phyloP scores from a whole-genome alignment of 2,888 invertebrate genomes.

The Argyresthia albistria region DNA sequence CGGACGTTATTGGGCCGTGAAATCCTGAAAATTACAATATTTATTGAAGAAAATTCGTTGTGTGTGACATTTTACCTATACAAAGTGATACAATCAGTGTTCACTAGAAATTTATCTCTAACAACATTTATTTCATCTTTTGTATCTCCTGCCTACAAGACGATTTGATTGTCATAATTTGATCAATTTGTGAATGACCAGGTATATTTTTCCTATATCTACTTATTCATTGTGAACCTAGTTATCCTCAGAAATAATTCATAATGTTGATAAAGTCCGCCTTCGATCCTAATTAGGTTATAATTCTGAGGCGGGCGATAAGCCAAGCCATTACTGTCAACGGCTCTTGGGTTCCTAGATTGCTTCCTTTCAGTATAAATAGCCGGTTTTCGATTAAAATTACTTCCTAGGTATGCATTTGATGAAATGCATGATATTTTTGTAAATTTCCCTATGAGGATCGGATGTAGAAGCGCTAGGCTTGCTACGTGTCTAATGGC shows the following conservation, averaged over 20 bases:
- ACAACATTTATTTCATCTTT: not conserved
- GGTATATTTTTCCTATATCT: conserved; percentile 38
- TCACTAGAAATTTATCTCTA: not conserved
- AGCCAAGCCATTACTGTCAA: conserved; percentile 53
- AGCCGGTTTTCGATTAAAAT: conserved; percentile 23
- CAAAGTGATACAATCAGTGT: conserved; percentile 17
- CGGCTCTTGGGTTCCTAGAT: conserved; percentile 26
- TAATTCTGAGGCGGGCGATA: conserved; percentile 61
- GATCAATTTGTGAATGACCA: conserved; percentile 62
- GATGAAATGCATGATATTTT: conserved; percentile 49
- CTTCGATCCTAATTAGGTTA: conserved; percentile 56
- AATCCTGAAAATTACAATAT: conserved; percentile 54
- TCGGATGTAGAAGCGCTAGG: conserved; percentile 58
- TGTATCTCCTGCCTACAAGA: not conserved
- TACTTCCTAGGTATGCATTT: conserved; percentile 27
- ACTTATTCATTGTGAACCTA: conserved; percentile 12
- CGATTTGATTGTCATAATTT: not conserved
- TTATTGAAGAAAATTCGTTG: conserved; percentile 25
- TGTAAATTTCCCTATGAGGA: conserved; percentile 66
- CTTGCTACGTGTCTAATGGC: conserved; percentile 73
- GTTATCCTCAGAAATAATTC: not conserved
- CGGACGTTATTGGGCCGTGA: conserved; percentile 71
- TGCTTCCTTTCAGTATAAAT: conserved; percentile 22
- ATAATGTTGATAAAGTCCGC: not conserved
- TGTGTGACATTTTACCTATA: conserved; percentile 14